A percentile compares a stretch with the other conserved stretches of the same genome.
These are phyloP conservation scores for Ciona savignyi DNA, from an alignment of 23 tunicate genomes.

Conservation along the genomic window DNA sequence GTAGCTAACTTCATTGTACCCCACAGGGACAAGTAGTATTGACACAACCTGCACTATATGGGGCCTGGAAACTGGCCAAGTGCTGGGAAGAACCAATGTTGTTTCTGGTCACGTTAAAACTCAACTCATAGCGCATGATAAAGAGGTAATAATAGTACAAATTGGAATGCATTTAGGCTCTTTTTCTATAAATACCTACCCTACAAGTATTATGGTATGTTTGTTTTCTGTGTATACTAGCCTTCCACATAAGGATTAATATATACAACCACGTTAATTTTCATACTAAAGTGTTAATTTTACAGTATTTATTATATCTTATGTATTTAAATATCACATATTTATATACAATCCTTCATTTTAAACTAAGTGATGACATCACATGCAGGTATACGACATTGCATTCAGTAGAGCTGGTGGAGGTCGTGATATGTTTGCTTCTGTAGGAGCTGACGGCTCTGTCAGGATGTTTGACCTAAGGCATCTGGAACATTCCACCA, in stretches of 20 bases:
- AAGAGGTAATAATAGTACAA: too few relatives aligned
- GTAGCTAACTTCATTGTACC: too few relatives aligned
- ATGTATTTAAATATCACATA: not conserved
- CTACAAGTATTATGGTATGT: too few relatives aligned
- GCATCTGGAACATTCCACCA: conserved; percentile 97
- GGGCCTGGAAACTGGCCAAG: conserved; percentile 96
- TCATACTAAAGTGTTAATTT: too few relatives aligned
- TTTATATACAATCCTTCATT: too few relatives aligned
- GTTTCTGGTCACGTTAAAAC: conserved; percentile 94
- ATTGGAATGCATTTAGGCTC: too few relatives aligned
- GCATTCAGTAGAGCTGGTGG: conserved; percentile 97
- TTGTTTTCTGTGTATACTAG: too few relatives aligned
- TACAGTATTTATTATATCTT: not conserved
- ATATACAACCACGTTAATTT: not conserved
- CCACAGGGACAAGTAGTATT: conserved; percentile 77
- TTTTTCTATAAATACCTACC: too few relatives aligned
- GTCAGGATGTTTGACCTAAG: conserved; percentile 96
- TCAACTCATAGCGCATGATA: conserved; percentile 98
- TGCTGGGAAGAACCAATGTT: conserved; percentile 60
- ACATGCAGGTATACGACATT: conserved; percentile 78
- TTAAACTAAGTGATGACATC: too few relatives aligned
- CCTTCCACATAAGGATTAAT: not conserved
- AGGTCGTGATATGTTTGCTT: conserved; percentile 90
- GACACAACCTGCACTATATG: conserved; percentile 99
- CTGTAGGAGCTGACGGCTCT: conserved; percentile 98